phyloP scores from a whole-genome alignment of 2,797 vertebrate genomes.

The Clarias fuscus region DNA sequence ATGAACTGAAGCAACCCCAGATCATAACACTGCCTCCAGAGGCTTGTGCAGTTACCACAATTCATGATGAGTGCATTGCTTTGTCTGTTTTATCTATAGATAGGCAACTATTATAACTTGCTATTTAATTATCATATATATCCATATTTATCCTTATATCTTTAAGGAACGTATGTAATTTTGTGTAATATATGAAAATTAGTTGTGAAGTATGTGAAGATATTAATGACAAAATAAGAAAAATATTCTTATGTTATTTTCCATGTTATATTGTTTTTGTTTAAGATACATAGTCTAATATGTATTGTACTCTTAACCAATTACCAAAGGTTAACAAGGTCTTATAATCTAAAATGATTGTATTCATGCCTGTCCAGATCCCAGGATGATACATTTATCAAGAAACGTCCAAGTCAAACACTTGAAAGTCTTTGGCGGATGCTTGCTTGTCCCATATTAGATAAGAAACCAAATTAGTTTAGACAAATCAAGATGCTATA shows the following conservation, averaged over 20 bases:
- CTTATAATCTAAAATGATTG: background rate
- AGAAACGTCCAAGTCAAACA: conserved; percentile 33
- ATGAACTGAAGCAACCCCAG: too few relatives aligned
- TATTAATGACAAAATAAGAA: background rate
- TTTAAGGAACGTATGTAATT: background rate
- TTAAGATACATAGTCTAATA: background rate
- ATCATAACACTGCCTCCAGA: too few relatives aligned
- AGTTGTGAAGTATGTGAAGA: background rate
- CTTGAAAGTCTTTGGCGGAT: conserved; percentile 22
- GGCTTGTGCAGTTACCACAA: too few relatives aligned
- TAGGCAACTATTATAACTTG: background rate
- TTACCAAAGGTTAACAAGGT: background rate
- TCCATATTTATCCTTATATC: background rate
- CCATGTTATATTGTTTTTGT: background rate
- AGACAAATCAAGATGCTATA: conserved; percentile 19
- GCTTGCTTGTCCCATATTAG: conserved; percentile 29
- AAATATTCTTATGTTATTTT: background rate
- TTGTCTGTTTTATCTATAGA: background rate
- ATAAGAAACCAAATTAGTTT: conserved; percentile 31
- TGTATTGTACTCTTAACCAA: background rate
- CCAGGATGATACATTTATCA: conserved; percentile 14
- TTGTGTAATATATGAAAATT: background rate
- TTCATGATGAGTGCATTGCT: too few relatives aligned
- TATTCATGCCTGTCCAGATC: background rate
- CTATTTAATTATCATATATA: background rate